These are phyloP conservation scores for Psittacula cyanocephala DNA, from an alignment of 2,113 vertebrate species.

Conservation along the genomic window DNA sequence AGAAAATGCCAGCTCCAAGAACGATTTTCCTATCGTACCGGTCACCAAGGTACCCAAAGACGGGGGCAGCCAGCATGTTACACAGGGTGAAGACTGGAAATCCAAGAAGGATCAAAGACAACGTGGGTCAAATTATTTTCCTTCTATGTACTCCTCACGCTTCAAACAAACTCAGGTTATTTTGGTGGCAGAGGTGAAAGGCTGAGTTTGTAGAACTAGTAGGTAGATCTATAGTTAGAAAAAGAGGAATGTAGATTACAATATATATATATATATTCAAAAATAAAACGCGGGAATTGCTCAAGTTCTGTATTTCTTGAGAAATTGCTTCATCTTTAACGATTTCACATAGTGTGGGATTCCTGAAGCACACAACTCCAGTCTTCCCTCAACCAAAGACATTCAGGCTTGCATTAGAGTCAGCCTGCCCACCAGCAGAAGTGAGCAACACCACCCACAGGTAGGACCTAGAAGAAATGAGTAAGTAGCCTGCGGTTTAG, in stretches of 20 bases:
- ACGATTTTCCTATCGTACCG: no score
- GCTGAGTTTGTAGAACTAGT: neutral
- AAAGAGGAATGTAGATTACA: neutral
- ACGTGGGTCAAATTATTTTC: neutral
- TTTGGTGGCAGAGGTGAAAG: neutral
- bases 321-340: neutral
- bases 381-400: neutral
- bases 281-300: neutral
- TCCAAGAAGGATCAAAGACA: neutral
- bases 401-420: neutral
- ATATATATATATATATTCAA: neutral
- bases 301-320: neutral
- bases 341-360: neutral
- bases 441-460: neutral
- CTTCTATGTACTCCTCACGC: rapidly evolving
- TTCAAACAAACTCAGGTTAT: neutral
- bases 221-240: neutral
- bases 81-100: conserved; percentile 86
- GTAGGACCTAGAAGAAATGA: neutral
- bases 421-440: neutral
- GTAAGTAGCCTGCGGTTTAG: neutral
- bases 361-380: neutral
- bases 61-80: conserved; percentile 85
- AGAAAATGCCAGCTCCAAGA: conserved; percentile 78
- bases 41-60: conserved; percentile 92